phyloP scores from a whole-genome alignment of 2,888 invertebrate species.

The Geotrupes spiniger region DNA sequence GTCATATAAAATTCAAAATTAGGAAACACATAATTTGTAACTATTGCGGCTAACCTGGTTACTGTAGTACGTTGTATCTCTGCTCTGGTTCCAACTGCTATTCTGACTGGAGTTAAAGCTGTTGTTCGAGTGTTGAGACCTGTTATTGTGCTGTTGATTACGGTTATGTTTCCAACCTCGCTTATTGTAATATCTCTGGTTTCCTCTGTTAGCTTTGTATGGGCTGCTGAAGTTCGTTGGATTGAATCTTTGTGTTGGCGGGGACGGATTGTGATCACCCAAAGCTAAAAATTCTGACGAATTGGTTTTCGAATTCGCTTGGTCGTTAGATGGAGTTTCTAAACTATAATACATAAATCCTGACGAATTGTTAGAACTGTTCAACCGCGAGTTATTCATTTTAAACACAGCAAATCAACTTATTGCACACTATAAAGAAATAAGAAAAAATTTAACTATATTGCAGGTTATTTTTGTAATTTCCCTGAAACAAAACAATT shows the following conservation, averaged over 20 bases:
- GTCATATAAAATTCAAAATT: neutral
- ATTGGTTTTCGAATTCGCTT: conserved; percentile 17
- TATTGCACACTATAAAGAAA: too few relatives aligned
- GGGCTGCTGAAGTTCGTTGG: conserved; percentile 32
- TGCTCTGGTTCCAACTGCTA: conserved; percentile 13
- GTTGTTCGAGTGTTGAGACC: conserved; percentile 21
- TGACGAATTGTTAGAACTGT: conserved; percentile 13
- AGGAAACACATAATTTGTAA: neutral
- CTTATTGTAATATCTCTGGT: conserved; percentile 17
- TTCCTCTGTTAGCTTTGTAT: conserved; percentile 23
- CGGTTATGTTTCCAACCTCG: conserved; percentile 20
- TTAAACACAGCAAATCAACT: neutral
- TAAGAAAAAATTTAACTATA: too few relatives aligned
- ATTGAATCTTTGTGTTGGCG: conserved; percentile 24
- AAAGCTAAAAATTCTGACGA: conserved; percentile 30
- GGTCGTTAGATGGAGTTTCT: conserved; percentile 14
- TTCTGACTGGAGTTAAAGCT: conserved; percentile 18
- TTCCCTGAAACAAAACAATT: too few relatives aligned
- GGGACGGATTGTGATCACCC: conserved; percentile 23
- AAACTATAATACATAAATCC: conserved; percentile 21
- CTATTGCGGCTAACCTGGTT: conserved; percentile 10
- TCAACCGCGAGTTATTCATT: conserved; percentile 21
- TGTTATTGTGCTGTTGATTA: conserved; percentile 18
- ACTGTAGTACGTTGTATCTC: conserved; percentile 5
- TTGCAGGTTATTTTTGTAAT: too few relatives aligned